Percentiles rank a stretch among this genome's conserved stretches.
Conservation (phyloP, 2,797 vertebrate genomes). For the Artibeus jamaicensis region DNA sequence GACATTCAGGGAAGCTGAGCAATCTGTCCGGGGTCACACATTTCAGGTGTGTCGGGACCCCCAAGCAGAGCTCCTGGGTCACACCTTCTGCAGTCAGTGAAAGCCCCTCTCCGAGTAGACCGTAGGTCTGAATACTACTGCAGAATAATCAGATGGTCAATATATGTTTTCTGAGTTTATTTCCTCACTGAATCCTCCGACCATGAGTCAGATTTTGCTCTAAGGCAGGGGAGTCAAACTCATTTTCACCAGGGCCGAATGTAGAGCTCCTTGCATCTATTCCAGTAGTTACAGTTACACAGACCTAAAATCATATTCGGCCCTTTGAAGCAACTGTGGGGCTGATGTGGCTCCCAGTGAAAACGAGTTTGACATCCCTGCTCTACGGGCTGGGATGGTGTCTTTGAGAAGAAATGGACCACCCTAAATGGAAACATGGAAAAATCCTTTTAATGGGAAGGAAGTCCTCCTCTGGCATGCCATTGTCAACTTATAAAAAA, state of each 20-base stretch:
- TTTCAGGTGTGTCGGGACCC: neutral
- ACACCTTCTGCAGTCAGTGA: neutral
- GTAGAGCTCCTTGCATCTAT: too few species aligned
- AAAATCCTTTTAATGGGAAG: neutral
- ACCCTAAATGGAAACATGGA: neutral
- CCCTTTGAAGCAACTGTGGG: too few species aligned
- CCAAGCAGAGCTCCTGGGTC: neutral
- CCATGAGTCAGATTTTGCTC: neutral
- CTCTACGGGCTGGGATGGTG: neutral
- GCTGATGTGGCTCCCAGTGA: too few species aligned
- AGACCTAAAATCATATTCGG: too few species aligned
- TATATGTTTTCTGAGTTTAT: neutral
- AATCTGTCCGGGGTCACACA: neutral
- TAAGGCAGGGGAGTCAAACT: neutral
- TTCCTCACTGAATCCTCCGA: neutral
- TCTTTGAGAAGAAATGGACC: neutral
- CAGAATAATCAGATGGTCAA: neutral
- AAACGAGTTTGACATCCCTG: too few species aligned
- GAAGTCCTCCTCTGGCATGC: neutral
- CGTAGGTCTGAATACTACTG: neutral
- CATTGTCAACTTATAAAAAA: conserved; percentile 9
- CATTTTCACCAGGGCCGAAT: too few species aligned
- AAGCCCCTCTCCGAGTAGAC: neutral
- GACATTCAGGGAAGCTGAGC: too few species aligned
- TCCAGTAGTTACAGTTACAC: too few species aligned